Conservation (phyloP, 2,113 vertebrate genomes). For the Hydropotes inermis region DNA sequence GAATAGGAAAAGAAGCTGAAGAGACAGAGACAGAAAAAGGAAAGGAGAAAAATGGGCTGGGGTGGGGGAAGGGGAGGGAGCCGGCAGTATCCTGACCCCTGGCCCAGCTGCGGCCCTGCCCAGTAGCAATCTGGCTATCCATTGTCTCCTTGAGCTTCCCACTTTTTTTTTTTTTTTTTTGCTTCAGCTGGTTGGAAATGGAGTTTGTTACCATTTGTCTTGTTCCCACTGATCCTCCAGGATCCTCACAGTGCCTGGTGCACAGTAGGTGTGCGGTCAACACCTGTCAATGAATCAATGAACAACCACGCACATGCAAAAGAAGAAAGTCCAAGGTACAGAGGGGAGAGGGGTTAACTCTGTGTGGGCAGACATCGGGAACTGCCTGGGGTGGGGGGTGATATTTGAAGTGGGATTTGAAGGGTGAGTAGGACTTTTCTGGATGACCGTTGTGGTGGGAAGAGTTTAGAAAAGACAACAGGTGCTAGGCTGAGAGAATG, state of each 20-base stretch:
- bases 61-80: too few species aligned
- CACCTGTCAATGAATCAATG: background rate
- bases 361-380: fast-evolving
- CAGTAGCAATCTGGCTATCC: background rate
- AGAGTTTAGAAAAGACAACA: background rate
- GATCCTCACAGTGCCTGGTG: background rate
- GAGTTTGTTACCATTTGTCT: background rate
- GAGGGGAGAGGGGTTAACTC: background rate
- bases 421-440: background rate
- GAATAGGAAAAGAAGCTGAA: background rate
- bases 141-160: background rate
- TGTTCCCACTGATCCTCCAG: background rate
- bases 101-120: background rate
- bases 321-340: background rate
- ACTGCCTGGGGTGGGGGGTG: background rate
- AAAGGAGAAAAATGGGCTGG: background rate
- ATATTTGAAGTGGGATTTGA: background rate
- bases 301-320: background rate
- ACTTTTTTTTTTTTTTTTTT: background rate
- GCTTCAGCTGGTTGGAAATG: background rate
- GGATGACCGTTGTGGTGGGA: fast-evolving
- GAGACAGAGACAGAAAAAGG: background rate
- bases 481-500: background rate
- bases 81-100: background rate
- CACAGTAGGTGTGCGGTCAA: too few species aligned